Evolutionary conservation across 2,797 vertebrate genomes (phyloP).

Genomic region (Peromyscus attwateri): DNA sequence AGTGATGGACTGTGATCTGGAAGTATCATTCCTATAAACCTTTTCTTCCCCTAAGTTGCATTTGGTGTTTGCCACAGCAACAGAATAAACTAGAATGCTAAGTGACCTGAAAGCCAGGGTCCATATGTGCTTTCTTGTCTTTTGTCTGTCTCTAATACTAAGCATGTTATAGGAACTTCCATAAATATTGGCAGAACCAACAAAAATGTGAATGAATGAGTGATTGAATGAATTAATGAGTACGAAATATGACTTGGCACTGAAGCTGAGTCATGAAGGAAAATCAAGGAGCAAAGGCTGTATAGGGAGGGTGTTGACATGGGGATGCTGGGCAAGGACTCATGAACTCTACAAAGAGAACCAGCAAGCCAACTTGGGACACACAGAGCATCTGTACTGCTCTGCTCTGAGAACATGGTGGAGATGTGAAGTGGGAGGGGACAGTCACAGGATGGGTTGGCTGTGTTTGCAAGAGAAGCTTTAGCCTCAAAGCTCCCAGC

Average conservation of each 20-base stretch:
- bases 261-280: neutral
- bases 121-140: neutral
- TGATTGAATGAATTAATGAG: neutral
- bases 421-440: neutral
- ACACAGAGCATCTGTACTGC: neutral
- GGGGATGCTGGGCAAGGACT: neutral
- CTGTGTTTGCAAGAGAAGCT: neutral
- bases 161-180: neutral
- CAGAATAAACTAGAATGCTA: neutral
- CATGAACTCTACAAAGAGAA: neutral
- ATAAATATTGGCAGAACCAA: neutral
- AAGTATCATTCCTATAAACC: neutral
- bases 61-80: neutral
- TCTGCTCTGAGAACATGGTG: neutral
- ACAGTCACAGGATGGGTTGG: neutral
- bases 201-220: neutral
- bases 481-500: neutral
- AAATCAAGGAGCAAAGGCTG: neutral
- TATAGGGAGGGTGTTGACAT: neutral
- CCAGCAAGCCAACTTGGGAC: neutral
- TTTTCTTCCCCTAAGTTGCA: neutral
- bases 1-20: neutral
- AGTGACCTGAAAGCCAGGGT: neutral
- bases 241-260: neutral
- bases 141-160: neutral